Evolutionary conservation across 2,113 vertebrate species (phyloP), one percentile per base, ranked within the genome.

Genomic region (Sylvilagus bachmani): DNA sequence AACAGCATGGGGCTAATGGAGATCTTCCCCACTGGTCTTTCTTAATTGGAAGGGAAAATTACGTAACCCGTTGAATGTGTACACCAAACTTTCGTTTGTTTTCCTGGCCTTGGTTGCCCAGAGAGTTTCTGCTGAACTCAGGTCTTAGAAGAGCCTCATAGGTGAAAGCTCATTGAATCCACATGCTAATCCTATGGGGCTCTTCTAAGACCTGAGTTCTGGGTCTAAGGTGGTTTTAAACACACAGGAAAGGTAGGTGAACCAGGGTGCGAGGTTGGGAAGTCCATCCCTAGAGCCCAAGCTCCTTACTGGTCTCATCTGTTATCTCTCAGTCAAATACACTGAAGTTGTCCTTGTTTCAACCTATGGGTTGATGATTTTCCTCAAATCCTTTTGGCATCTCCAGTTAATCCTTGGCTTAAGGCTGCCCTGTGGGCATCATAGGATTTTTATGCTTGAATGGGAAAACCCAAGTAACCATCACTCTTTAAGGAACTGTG

Each of bases 341-440:
- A 3, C 14, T 92, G 67, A 44, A 0, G 0, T 36, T 93, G 49
- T 90, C 73, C 74, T 84, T 19, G 22, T 90, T 85, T 94, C 83
- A 86, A 3, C 91, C 84, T 78, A 44, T 9, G 78, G 29, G 82
- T 71, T 86, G 94, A 93, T 53, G 85, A 44, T 96, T 86, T 86
- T 58, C n/a, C 44, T n/a, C 70, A 83, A 6, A 94, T 97, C 89
- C 83, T 96, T 71, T 62, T 89, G 86, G 82, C 79, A 82, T 96
- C 51, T 96, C 70, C 8, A 11, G 75, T 90, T 92, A 92, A 87
- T 90, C 70, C 64, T 31, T 75, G 64, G 58, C 61, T 64, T 80
- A 38, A 70, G 69, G 21, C 66, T 71, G 74, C 91, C 94, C 67
- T 90, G 51, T 19, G 73, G 75, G 75, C 91, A 80, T 86, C 12